A percentile compares a stretch with the other conserved stretches of the same genome.
Evolutionary conservation across 1,140 invertebrate genomes (phyloP).

Genomic region (Caerostris extrusa): DNA sequence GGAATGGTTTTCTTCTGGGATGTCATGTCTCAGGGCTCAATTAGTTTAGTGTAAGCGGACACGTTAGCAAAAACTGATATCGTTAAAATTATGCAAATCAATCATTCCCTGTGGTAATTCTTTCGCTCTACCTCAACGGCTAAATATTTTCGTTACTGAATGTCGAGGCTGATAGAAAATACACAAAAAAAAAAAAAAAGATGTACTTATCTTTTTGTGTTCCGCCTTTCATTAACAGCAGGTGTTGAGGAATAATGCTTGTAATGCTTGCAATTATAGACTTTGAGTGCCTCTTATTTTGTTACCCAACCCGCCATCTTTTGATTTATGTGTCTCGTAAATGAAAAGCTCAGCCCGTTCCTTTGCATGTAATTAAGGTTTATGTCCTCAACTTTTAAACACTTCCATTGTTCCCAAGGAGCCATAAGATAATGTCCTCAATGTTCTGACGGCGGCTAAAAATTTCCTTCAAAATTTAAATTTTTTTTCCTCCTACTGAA

Average conservation of each 20-base stretch:
- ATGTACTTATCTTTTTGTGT: constrained; percentile 41
- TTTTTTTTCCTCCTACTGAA: background rate
- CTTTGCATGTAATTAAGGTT: constrained; percentile 55
- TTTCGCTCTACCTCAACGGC: background rate
- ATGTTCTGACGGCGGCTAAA: background rate
- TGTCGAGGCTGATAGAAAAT: background rate
- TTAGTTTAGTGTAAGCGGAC: background rate
- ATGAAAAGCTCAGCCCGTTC: constrained; percentile 32
- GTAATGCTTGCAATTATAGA: constrained; percentile 58
- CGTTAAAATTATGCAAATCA: constrained; percentile 56
- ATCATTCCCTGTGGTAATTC: constrained; percentile 37
- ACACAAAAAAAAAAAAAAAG: constrained; percentile 37
- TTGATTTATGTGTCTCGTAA: constrained; percentile 65
- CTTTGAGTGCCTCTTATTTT: constrained; percentile 37
- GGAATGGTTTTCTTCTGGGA: background rate
- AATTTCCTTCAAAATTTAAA: background rate
- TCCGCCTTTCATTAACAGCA: constrained; percentile 63
- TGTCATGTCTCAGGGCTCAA: background rate
- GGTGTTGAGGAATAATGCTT: constrained; percentile 64
- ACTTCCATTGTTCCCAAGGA: constrained; percentile 17
- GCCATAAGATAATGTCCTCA: constrained; percentile 58
- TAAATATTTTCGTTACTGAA: constrained; percentile 25
- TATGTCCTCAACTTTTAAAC: constrained; percentile 63
- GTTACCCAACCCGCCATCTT: constrained; percentile 39
- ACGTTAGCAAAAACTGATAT: constrained; percentile 21